Conservation (phyloP, 92 coral and sea anemone genomes). For the Diadumene lineata region DNA sequence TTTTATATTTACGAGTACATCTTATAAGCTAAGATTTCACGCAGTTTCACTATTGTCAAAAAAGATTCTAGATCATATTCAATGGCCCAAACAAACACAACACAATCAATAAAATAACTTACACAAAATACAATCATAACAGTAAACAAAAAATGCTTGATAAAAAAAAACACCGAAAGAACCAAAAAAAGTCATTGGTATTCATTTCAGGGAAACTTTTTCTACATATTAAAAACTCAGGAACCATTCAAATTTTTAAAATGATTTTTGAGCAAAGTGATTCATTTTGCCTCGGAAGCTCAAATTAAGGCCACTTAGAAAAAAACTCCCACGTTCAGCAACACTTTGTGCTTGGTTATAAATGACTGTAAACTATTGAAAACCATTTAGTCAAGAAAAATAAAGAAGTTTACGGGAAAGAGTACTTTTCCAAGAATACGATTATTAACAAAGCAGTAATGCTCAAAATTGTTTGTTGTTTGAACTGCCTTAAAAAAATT, state of each 20-base stretch:
- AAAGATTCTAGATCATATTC: neutral
- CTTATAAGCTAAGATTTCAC: neutral
- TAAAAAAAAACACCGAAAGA: neutral
- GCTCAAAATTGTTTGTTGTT: neutral
- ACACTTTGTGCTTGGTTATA: neutral
- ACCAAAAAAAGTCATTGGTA: neutral
- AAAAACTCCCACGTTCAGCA: neutral
- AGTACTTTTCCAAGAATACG: neutral
- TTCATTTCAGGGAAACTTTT: neutral
- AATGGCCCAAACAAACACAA: neutral
- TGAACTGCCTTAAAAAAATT: no score
- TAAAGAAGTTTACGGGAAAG: neutral
- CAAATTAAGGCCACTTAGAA: neutral
- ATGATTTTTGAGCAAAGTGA: neutral
- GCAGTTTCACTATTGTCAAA: neutral
- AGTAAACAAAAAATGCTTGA: neutral
- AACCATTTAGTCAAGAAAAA: neutral
- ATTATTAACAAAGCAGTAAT: neutral
- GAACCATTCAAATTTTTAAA: neutral
- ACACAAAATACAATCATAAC: slow-evolving; percentile 1
- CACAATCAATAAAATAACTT: neutral
- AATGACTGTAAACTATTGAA: neutral
- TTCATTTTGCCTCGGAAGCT: neutral
- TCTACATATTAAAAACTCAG: neutral
- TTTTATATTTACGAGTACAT: no score